phyloP scores from a whole-genome alignment of 1,140 invertebrate genomes.

The Anadara kagoshimensis region DNA sequence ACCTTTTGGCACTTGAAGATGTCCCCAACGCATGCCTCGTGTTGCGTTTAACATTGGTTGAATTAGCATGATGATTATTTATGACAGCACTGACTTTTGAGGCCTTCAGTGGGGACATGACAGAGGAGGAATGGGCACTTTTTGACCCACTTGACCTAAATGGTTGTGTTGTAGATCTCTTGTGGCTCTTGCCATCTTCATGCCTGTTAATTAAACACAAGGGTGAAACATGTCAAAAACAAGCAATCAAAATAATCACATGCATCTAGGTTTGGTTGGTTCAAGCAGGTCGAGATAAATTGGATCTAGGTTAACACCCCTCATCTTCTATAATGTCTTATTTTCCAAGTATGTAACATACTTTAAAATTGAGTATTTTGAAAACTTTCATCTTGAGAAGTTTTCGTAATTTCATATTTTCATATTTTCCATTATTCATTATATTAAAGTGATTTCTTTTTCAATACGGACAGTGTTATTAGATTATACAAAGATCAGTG shows the following conservation, averaged over 20 bases:
- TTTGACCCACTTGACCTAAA: conserved; percentile 56
- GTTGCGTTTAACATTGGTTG: conserved; percentile 47
- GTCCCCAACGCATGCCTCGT: conserved; percentile 49
- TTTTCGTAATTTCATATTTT: no score
- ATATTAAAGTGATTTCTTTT: no score
- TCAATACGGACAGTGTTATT: no score
- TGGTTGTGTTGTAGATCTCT: conserved; percentile 64
- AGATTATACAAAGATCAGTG: no score
- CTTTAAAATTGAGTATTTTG: neutral
- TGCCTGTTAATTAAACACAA: conserved; percentile 42
- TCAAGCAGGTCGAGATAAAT: neutral
- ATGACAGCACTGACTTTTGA: conserved; percentile 61
- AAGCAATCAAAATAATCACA: neutral
- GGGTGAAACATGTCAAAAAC: conserved; percentile 6
- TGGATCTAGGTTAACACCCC: neutral
- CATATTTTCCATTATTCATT: no score
- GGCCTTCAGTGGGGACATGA: conserved; percentile 67
- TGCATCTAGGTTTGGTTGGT: neutral
- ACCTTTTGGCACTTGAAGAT: conserved; percentile 64
- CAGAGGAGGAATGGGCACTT: conserved; percentile 61
- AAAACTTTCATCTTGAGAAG: neutral
- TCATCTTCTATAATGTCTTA: neutral
- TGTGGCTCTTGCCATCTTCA: conserved; percentile 65
- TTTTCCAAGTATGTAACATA: neutral
- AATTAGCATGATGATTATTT: conserved; percentile 53